Base-by-base conservation (phyloP, 2,113 vertebrate genomes). In the Felis chaus region DNA sequence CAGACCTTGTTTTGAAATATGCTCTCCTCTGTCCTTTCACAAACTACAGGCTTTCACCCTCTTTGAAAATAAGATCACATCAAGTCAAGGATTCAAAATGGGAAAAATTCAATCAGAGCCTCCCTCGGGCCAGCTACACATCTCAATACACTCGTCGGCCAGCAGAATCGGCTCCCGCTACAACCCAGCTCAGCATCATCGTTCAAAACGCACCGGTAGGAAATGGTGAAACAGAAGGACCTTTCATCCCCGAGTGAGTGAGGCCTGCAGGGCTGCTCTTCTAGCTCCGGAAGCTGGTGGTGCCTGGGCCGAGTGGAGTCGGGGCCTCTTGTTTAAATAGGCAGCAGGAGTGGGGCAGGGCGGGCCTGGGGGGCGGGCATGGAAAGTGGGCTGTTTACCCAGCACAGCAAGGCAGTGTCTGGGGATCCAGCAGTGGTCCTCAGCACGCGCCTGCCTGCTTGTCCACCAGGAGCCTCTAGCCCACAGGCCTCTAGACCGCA, bases 281-380 rank as follows among this genome's bases (percentile, higher is more conserved):
- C 94, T 85, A 68, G 74, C 91, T 96, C 97, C 16, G 27, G 95
- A 96, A 96, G 96, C 94, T 71, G 89, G 68, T 18, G 39, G 65
- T 97, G 84, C 82, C 93, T 76, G 71, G 83, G 71, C 85, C 1
- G 16, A 50, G 94, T 31, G 80, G 80, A 73, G 85, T 96, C 11
- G 19, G 92, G 91, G 91, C 91, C 91, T 95, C 95, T 55, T 83
- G 85, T 68, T 98, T 98, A 98, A 98, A 97, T 98, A 98, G 93
- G 88, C 93, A 50, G 85, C 39, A 53, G 80, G 86, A 97, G 53
- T 25, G 11, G 86, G 91, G 95, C 61, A 76, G 86, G 91, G 85
- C 53, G 12, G 83, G 76, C 66, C 73, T 39, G 31, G n/a, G 87
- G 89, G 84, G 76, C 2, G 10, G 91, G 85, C 91, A 83, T 73